Base-by-base conservation (phyloP, 64 coral and sea anemone genomes). In the Montipora efflorescens region DNA sequence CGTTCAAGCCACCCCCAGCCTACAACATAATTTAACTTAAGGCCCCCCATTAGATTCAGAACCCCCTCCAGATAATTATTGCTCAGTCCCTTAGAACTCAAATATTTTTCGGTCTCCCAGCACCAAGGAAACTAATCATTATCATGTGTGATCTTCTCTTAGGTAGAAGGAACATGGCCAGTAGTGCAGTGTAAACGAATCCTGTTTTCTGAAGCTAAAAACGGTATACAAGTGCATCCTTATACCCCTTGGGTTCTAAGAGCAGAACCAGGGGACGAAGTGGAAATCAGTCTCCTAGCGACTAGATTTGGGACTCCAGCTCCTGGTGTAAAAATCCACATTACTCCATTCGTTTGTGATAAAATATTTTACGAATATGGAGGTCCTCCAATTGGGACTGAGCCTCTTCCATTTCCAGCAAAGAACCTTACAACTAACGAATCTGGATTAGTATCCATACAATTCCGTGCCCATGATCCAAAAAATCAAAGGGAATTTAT, bases 141-240 rank as follows among this genome's bases (percentile, higher is more conserved):
- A 77, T 77, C 47, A 50, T 51, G 78, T 80, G 48, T 11, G 7
- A 10, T 80, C 51, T 58, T 50, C 19, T 22, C 8, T 8, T 44
- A 90, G 89, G 78, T 81, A 5, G 74, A 67, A 23, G 89, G 75
- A 23, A 80, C 59, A 58, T 90, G 89, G 89, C 75, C 75, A 8
- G 78, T 55, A 7, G 46, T 90, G 43, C 57, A 68, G 16, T 90
- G 89, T 36, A 90, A 90, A 13, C 21, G 62, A 61, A 79, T 90
- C 16, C 15, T 90, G 59, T 78, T 90, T 80, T 77, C 89, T 49
- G 89, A 90, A 68, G 76, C 76, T 36, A 21, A 9, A 4, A 61
- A 81, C 53, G 89, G 89, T 20, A 36, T 90, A 70, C 55, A 90
- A 9, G 46, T 90, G 16, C 89, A 90, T 20, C 77, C 89, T 16